A percentile compares a stretch with the other conserved stretches of the same genome.
These are phyloP conservation scores for Paracentrotus lividus DNA, from an alignment of 53 echinoderm and acorn worm species.

Conservation along the genomic window DNA sequence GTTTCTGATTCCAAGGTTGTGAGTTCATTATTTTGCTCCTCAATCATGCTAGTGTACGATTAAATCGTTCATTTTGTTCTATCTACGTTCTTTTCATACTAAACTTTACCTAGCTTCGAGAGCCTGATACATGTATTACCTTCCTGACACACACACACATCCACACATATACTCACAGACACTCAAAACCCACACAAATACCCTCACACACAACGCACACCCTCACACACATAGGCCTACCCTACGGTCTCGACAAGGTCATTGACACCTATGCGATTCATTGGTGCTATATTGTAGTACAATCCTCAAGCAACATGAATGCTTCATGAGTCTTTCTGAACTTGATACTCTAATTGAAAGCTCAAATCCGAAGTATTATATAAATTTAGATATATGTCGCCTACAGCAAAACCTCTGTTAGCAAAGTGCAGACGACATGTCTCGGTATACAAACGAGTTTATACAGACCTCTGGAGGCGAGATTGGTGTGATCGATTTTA, in stretches of 20 bases:
- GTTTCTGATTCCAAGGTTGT: not conserved
- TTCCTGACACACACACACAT: not conserved
- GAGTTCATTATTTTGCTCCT: not conserved
- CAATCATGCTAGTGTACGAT: not conserved
- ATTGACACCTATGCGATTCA: not conserved
- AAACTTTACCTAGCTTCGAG: not conserved
- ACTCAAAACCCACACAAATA: too few relatives aligned
- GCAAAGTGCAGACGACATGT: not conserved
- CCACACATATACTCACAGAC: too few relatives aligned
- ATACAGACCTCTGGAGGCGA: not conserved
- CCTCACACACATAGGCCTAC: too few relatives aligned
- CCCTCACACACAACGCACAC: too few relatives aligned
- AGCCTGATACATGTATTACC: not conserved
- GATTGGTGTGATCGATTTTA: not conserved
- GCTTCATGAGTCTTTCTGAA: constrained; percentile 1
- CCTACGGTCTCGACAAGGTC: constrained; percentile 16
- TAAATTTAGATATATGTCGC: not conserved
- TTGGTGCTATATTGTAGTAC: not conserved
- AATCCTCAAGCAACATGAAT: constrained; percentile 21
- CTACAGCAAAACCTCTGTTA: not conserved
- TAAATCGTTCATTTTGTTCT: not conserved
- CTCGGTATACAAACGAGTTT: not conserved
- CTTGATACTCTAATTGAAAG: not conserved
- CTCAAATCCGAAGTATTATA: not conserved
- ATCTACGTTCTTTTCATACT: not conserved